phyloP scores from a whole-genome alignment of 1,140 invertebrate genomes.

The Monochamus saltuarius region DNA sequence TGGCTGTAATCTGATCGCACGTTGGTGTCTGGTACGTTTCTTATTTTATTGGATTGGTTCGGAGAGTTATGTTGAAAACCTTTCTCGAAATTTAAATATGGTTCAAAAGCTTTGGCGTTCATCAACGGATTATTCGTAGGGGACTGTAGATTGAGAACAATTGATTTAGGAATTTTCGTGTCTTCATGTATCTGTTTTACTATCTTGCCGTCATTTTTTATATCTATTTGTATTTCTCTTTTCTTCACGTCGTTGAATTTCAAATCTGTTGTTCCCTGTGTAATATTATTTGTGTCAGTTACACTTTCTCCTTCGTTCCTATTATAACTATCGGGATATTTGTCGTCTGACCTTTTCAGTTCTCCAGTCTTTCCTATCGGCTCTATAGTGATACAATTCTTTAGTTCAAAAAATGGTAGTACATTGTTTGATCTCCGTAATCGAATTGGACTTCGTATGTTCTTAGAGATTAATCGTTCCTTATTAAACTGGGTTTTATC shows the following conservation, averaged over 20 bases:
- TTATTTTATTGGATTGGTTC: too few relatives aligned
- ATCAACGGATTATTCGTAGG: too few relatives aligned
- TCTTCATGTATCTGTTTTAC: conserved; percentile 6
- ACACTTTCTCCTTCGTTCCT: background rate
- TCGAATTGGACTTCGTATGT: background rate
- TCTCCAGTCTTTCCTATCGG: conserved; percentile 6
- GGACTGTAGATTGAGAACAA: conserved; percentile 4
- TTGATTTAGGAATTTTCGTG: conserved; percentile 9
- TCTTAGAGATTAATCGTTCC: background rate
- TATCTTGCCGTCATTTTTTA: conserved; percentile 8
- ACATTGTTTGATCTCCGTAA: background rate
- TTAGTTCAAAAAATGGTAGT: conserved; percentile 1
- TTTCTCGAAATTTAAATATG: background rate
- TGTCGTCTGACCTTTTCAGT: background rate
- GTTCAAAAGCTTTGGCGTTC: background rate
- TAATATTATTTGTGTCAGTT: too few relatives aligned
- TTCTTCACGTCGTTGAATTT: background rate
- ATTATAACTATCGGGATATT: conserved; percentile 11
- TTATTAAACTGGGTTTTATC: background rate
- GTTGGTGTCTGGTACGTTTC: too few relatives aligned
- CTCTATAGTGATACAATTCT: background rate
- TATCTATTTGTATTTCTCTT: conserved; percentile 17
- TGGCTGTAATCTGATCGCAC: too few relatives aligned
- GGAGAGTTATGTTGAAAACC: too few relatives aligned
- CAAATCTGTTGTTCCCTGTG: too few relatives aligned